Base-by-base conservation (phyloP, 2,113 vertebrate species). In the Callospermophilus lateralis region DNA sequence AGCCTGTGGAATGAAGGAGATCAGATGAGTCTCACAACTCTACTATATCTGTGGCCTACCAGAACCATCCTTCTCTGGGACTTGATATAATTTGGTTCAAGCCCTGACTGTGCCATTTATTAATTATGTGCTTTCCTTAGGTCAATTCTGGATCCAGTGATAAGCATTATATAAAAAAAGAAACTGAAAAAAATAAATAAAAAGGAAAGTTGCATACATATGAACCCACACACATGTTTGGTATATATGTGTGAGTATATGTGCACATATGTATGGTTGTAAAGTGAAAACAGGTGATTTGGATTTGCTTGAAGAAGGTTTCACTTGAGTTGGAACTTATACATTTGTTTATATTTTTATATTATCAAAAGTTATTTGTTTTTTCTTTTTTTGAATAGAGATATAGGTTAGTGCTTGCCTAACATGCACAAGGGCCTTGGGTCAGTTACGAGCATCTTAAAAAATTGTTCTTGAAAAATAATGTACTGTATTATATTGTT, bases 1-100 rank as follows among this genome's bases (percentile, higher is more conserved):
- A 81, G 99, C 99, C 99, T 99, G 97, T 63, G 55, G 84, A 55
- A 68, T 24, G 97, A 95, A 96, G 26, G 8, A 67, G 11, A 67
- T 30, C 30, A 76, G 8, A 77, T 67, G 16, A 91, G 58, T 4
- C 12, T 20, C 2, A 26, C 11, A 4, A 48, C 13, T 70, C 2
- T 19, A 20, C 22, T 7, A 20, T 22, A 48, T 80, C 58, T 53
- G 4, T 28, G 22, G 4, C 16, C 17, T 39, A 30, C 17, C 8
- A 5, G 12, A 0, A 51, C 32, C 39, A 10, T 2, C 11, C 17
- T 19, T 76, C 16, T 24, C 39, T 58, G 39, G 17, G 9, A 67
- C 10, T 9, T 26, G 1, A 9, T 3, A 39, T 1, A 85, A 34
- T 30, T 34, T 4, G 26, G 0, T 19, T 8, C 11, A 61, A 7